Base-by-base conservation (phyloP, 2,888 invertebrate genomes). In the Euclidia mi region DNA sequence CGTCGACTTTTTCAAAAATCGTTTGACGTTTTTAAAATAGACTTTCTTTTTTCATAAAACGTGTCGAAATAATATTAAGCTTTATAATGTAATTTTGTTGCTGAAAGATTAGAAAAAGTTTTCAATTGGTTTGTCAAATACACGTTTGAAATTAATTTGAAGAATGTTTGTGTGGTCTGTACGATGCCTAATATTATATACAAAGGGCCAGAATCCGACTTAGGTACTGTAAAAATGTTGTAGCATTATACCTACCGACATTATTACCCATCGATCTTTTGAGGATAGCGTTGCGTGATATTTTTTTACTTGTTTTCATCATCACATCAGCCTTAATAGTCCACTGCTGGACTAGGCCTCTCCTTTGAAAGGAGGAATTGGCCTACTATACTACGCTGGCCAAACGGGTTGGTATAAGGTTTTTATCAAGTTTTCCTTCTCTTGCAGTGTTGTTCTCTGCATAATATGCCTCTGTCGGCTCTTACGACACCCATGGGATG, bases 271-370 rank as follows among this genome's bases (percentile, higher is more conserved):
- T 75, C 60, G 64, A 75, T 69, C 61, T 64, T 58, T 32, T 3
- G 20, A 7, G n/a, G n/a, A 65, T 62, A 67, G 56, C 51, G 45
- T 79, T 56, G 71, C 75, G 71, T 78, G 79, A 42, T 45, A 47
- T 28, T 51, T 25, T 50, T 58, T 62, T 62, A 66, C 59, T 65
- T n/a, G n/a, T n/a, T n/a, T n/a, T n/a, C n/a, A n/a, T n/a, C n/a
- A n/a, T n/a, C n/a, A n/a, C n/a, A n/a, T n/a, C n/a, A n/a, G n/a
- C n/a, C n/a, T n/a, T n/a, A n/a, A n/a, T n/a, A n/a, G n/a, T n/a
- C n/a, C n/a, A n/a, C n/a, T n/a, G n/a, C n/a, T n/a, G n/a, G n/a
- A n/a, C n/a, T n/a, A n/a, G n/a, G n/a, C n/a, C n/a, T n/a, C n/a
- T n/a, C n/a, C n/a, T n/a, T n/a, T n/a, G n/a, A n/a, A n/a, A n/a